Conservation (phyloP, 2,888 invertebrate species). For the Diaperis boleti region DNA sequence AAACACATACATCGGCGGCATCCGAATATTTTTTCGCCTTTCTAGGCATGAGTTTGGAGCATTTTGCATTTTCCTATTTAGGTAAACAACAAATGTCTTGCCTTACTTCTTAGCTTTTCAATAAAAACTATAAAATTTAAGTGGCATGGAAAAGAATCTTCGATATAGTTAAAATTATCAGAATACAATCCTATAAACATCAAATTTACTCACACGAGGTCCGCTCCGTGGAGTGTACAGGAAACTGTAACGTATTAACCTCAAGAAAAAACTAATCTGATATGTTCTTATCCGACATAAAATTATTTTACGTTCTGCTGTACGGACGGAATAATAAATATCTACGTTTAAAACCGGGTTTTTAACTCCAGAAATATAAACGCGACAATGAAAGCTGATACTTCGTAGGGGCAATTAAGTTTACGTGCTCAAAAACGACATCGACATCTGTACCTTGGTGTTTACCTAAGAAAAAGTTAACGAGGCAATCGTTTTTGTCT, state of each 20-base stretch:
- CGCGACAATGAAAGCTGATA: constrained; percentile 37
- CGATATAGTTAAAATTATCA: constrained; percentile 40
- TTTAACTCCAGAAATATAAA: constrained; percentile 30
- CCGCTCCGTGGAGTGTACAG: too few relatives aligned
- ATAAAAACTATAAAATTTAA: too few relatives aligned
- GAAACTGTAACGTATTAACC: constrained; percentile 39
- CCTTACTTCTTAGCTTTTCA: too few relatives aligned
- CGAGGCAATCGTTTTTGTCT: constrained; percentile 19
- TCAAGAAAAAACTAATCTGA: constrained; percentile 34
- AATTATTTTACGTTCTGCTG: constrained; percentile 12
- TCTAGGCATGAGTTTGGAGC: too few relatives aligned
- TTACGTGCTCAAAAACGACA: constrained; percentile 31
- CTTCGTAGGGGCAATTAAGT: constrained; percentile 23
- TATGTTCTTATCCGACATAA: constrained; percentile 28
- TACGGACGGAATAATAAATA: constrained; percentile 25
- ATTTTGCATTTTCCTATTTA: too few relatives aligned
- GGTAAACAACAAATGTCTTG: too few relatives aligned
- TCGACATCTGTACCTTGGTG: constrained; percentile 26
- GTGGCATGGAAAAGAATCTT: too few relatives aligned
- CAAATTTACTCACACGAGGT: too few relatives aligned
- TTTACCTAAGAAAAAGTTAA: constrained; percentile 35
- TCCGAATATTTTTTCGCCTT: too few relatives aligned
- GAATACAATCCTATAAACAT: too few relatives aligned
- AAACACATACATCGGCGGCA: too few relatives aligned
- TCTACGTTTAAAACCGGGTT: constrained; percentile 15